Base-by-base conservation (phyloP, 2,797 vertebrate genomes). In the Lophius americanus region DNA sequence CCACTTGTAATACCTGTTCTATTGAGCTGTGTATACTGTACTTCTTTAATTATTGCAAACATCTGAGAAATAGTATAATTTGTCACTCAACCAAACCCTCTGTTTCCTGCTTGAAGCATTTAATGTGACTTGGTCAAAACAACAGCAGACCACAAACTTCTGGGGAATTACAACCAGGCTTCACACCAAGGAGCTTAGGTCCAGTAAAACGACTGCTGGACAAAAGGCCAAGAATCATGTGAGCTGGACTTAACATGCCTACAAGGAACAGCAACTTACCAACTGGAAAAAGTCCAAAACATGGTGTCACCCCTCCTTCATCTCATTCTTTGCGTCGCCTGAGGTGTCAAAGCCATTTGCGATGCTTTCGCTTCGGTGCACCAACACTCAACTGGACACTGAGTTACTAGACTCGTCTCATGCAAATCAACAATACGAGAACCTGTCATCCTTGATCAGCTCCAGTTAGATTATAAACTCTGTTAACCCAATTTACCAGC, bases 241-340 rank as follows among this genome's bases (percentile, higher is more conserved):
- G 86, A 88, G 72, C 72, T 75, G 85, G 88, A 89, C 87, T 82
- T 79, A 71, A 71, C 80, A 79, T 81, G 80, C 73, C 86, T 62
- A 78, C 70, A 62, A 63, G 41, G 73, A 86, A 79, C 59, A 76
- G 79, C 72, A 61, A 58, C 60, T 68, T 71, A 55, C 48, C 67
- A 85, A 79, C 9, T 12, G 12, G 54, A 75, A 49, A 52, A 51
- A 60, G 64, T 60, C 10, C 33, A 55, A 48, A 64, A 60, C 44
- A 51, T n/a, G 4, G 60, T 9, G 33, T 43, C 51, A 46, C 35
- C 50, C 58, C 6, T 35, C 37, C 44, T 55, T 75, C 61, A 50
- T 41, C 68, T 56, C 12, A 36, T 14, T 76, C 59, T 61, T 41
- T 65, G 32, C 52, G 57, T 70, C 23, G 47, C 33, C 74, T 38